Conservation (phyloP, 2,113 vertebrate genomes). For the Limanda limanda region DNA sequence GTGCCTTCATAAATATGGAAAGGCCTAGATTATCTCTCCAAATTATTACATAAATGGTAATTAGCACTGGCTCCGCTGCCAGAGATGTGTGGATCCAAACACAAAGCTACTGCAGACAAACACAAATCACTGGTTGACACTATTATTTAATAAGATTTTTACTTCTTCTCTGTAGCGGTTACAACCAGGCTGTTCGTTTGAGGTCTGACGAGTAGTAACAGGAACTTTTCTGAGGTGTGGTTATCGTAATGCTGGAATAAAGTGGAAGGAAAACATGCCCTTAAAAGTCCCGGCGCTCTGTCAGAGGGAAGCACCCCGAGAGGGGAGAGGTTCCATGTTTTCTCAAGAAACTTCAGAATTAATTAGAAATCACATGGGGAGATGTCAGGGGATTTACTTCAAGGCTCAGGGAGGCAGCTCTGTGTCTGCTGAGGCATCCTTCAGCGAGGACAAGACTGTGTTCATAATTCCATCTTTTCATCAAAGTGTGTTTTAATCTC, state of each 20-base stretch:
- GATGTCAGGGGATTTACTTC: slow-evolving; percentile 78
- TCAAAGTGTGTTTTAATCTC: slow-evolving; percentile 81
- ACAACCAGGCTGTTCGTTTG: not conserved
- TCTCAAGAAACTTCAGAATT: slow-evolving; percentile 73
- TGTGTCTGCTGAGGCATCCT: slow-evolving; percentile 63
- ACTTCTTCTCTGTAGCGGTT: no score
- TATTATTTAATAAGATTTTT: slow-evolving; percentile 19
- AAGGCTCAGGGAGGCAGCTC: slow-evolving; percentile 69
- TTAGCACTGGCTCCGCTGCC: slow-evolving; percentile 33
- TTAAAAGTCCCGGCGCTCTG: slow-evolving; percentile 52
- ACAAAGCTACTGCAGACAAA: slow-evolving; percentile 7
- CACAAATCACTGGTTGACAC: slow-evolving; percentile 5
- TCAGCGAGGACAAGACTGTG: slow-evolving; percentile 63
- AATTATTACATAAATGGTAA: slow-evolving; percentile 39
- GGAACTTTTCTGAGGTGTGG: slow-evolving; percentile 4
- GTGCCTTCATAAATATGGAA: slow-evolving; percentile 43
- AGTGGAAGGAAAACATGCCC: slow-evolving; percentile 32
- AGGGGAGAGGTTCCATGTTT: slow-evolving; percentile 62
- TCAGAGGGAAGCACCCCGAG: slow-evolving; percentile 42
- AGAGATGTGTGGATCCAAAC: slow-evolving; percentile 29
- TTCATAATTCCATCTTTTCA: slow-evolving; percentile 81
- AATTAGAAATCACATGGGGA: slow-evolving; percentile 80
- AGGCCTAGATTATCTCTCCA: slow-evolving; percentile 34
- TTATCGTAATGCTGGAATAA: slow-evolving; percentile 22
- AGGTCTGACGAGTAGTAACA: not conserved